These are phyloP conservation scores for Manis pentadactyla DNA, from an alignment of 2,797 vertebrate genomes.

Conservation along the genomic window DNA sequence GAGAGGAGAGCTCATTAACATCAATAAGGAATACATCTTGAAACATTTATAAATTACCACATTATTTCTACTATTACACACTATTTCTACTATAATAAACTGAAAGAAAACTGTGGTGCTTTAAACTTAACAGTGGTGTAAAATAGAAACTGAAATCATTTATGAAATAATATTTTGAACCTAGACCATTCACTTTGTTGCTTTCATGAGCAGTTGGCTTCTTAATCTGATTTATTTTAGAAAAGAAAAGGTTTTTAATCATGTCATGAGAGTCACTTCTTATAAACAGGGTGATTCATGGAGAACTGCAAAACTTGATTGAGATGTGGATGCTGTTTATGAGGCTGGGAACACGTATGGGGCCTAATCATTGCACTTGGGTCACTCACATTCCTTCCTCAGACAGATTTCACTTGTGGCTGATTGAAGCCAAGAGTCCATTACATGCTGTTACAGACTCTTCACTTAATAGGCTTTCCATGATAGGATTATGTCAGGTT, in stretches of 20 bases:
- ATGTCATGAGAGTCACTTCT: not conserved
- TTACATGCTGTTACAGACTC: not conserved
- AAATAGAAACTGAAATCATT: constrained; percentile 32
- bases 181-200: not conserved
- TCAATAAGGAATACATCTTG: constrained; percentile 14
- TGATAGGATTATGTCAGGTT: not conserved
- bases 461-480: not conserved
- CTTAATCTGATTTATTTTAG: constrained; percentile 6
- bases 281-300: not conserved
- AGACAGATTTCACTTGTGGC: not conserved
- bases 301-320: not conserved
- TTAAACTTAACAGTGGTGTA: constrained; percentile 32
- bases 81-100: not conserved
- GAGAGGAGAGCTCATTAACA: constrained; percentile 1
- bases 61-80: constrained; percentile 58
- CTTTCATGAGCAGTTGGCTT: not conserved
- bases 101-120: constrained; percentile 22
- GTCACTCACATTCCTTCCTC: not conserved
- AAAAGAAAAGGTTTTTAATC: constrained; percentile 23
- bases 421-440: not conserved
- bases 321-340: not conserved
- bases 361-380: not conserved
- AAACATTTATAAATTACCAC: not conserved
- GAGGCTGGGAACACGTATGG: not conserved
- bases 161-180: constrained; percentile 22